Base-by-base conservation (phyloP, 2,888 invertebrate genomes). In the Idaea biselata region DNA sequence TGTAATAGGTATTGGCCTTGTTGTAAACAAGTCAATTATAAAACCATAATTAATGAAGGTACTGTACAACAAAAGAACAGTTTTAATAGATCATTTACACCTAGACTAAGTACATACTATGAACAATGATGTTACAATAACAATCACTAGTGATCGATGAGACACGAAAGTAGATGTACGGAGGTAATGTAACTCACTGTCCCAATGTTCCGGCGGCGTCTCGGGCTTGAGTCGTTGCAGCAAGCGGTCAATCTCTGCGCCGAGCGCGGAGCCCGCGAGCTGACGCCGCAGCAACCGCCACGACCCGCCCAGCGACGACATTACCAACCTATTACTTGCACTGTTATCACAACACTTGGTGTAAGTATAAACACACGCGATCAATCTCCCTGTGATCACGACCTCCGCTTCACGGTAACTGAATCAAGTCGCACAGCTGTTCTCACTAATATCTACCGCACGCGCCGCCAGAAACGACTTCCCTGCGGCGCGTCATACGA, bases 221-320 rank as follows among this genome's bases (percentile, higher is more conserved):
- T 44, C 44, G 6, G 88, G 87, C 63, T 85, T 86, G 16, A 89
- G 70, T 73, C 84, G 87, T 69, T 86, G 89, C 58, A 88, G 74
- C 65, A 91, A 72, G 74, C 89, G 89, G 57, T 92, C 91, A 8
- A 88, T 81, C 74, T 91, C 91, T 0, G 84, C 62, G 59, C 87
- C 83, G 64, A 91, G 76, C 71, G 87, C 88, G 33, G 76, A 77
- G 64, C 86, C 73, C 11, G 91, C 88, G 57, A 92, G 78, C 71
- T 88, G 90, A 72, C 89, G 89, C 18, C 92, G 79, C 60, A 92
- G 84, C 58, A 89, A 75, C 25, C 86, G 80, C 92, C 92, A 92
- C 79, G 91, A 92, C 18, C 87, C 83, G 17, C 91, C 89, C 60
- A 89, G 70, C 68, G 90, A 88, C 89, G 44, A 44, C 44, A 44